A percentile compares a stretch with the other conserved stretches of the same genome.
These are phyloP conservation scores for Cataglyphis altisquamis DNA, from an alignment of 2,888 invertebrate genomes.

Conservation along the genomic window DNA sequence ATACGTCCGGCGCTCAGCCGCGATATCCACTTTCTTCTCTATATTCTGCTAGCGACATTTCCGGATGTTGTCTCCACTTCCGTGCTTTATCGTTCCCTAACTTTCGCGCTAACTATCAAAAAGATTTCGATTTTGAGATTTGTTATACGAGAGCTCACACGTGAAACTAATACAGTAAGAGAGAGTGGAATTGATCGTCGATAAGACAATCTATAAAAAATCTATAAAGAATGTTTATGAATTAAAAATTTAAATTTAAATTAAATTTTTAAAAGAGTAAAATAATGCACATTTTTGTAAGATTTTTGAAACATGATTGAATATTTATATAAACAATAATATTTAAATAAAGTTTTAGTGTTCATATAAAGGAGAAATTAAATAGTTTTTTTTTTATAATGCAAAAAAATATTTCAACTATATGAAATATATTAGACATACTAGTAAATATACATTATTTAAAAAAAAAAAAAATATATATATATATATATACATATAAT, in stretches of 20 bases:
- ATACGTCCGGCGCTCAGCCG: constrained; percentile 68
- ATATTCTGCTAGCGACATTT: constrained; percentile 71
- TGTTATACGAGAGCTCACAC: not conserved
- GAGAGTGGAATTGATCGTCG: not conserved
- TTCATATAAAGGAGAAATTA: not conserved
- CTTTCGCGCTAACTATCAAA: constrained; percentile 60
- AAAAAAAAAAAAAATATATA: not conserved
- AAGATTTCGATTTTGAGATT: constrained; percentile 50
- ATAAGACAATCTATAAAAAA: not conserved
- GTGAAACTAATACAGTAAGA: not conserved
- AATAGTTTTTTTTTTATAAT: not conserved
- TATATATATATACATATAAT: no score
- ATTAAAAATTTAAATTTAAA: not conserved
- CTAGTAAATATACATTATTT: not conserved
- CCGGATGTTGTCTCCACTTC: constrained; percentile 66
- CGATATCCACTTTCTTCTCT: constrained; percentile 63
- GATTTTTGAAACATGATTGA: not conserved
- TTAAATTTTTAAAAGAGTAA: not conserved
- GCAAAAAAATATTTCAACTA: not conserved
- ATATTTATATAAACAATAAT: not conserved
- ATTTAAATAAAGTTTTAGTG: not conserved
- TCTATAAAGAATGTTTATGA: not conserved
- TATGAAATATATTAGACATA: not conserved
- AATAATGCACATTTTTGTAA: not conserved
- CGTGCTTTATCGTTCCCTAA: constrained; percentile 58